Evolutionary conservation across 1,140 invertebrate genomes (phyloP).

Genomic region (Cryptotermes secundus): DNA sequence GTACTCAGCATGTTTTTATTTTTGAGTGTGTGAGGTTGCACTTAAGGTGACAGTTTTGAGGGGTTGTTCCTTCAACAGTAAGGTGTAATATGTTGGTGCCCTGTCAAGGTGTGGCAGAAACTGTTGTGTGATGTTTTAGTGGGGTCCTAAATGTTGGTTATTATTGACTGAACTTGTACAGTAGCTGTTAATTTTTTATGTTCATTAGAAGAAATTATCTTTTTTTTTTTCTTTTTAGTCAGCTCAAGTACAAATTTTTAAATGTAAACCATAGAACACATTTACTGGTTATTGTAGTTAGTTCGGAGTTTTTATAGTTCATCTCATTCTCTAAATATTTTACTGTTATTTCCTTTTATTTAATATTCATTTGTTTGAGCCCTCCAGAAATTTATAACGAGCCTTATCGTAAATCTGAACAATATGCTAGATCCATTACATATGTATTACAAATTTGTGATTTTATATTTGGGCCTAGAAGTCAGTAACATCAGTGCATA

Average conservation of each 20-base stretch:
- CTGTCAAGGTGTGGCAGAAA: background rate
- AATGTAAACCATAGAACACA: constrained; percentile 40
- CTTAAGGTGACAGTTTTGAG: background rate
- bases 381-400: background rate
- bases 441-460: background rate
- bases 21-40: constrained; percentile 4
- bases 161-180: constrained; percentile 23
- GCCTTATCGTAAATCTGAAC: background rate
- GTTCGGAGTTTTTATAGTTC: constrained; percentile 17
- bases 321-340: background rate
- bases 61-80: background rate
- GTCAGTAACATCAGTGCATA: background rate
- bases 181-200: constrained; percentile 10
- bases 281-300: constrained; percentile 13
- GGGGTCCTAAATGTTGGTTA: background rate
- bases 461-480: background rate
- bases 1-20: constrained; percentile 12
- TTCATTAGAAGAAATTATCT: constrained; percentile 25
- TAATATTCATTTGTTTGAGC: constrained; percentile 8
- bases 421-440: background rate
- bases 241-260: constrained; percentile 56
- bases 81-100: background rate
- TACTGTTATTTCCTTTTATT: background rate
- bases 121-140: background rate
- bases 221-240: constrained; percentile 45